Evolutionary conservation across 64 coral and sea anemone species (phyloP).

Genomic region (Actinia equina): DNA sequence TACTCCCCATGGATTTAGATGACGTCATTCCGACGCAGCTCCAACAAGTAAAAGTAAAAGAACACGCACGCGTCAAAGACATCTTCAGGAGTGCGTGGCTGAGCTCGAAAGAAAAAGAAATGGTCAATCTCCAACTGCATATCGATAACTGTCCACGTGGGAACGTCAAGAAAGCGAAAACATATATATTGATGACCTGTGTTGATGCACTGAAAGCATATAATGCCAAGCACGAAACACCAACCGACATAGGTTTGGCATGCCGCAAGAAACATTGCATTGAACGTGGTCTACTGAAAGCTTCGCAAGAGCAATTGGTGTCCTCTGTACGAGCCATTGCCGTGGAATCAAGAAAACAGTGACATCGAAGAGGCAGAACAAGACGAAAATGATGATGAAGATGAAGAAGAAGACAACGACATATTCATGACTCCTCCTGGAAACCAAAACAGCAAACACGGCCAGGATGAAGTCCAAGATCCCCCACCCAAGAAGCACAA

Average conservation of each 20-base stretch:
- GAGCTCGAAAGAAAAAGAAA: not conserved
- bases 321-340: constrained; percentile 2
- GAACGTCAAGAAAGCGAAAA: not conserved
- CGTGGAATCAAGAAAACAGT: not conserved
- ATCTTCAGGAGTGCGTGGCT: not conserved
- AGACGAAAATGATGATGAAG: not conserved
- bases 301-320: too few species aligned
- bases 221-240: not conserved
- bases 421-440: not conserved
- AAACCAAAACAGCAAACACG: not conserved
- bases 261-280: not conserved
- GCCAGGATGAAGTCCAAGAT: not conserved
- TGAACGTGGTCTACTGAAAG: not conserved
- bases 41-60: not conserved
- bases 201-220: not conserved
- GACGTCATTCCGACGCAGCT: not conserved
- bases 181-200: not conserved
- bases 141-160: not conserved
- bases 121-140: not conserved
- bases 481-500: not conserved
- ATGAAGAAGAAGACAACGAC: not conserved
- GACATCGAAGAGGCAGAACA: not conserved
- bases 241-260: not conserved
- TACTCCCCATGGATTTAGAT: too few species aligned
- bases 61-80: not conserved